These are phyloP conservation scores for Serilophus lunatus DNA, from an alignment of 2,113 vertebrate species.

Conservation along the genomic window DNA sequence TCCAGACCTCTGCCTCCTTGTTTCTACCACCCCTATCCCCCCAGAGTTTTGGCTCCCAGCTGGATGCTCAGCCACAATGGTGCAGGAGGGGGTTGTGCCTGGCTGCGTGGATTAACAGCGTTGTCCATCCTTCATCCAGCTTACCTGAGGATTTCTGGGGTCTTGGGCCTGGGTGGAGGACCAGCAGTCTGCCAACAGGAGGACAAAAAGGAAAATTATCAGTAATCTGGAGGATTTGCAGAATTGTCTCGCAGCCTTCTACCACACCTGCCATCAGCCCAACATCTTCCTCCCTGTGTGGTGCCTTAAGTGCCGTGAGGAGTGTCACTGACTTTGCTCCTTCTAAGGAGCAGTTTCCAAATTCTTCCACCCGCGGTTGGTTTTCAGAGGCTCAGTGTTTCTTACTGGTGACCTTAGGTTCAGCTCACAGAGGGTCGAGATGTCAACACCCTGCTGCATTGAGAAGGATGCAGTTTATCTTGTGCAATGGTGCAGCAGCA, in stretches of 20 bases:
- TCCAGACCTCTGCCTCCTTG: not conserved
- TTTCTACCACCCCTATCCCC: not conserved
- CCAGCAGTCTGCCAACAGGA: slow-evolving; percentile 51
- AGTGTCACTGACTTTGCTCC: not conserved
- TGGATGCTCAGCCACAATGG: accelerated
- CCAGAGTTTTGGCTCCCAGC: not conserved
- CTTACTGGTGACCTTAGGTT: not conserved
- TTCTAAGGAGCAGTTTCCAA: not conserved
- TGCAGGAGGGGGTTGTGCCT: not conserved
- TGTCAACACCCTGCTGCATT: not conserved
- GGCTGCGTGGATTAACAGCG: not conserved
- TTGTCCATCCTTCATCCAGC: not conserved
- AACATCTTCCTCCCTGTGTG: not conserved
- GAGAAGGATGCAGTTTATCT: not conserved
- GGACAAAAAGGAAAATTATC: not conserved
- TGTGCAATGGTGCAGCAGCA: accelerated
- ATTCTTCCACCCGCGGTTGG: not conserved
- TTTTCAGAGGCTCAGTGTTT: not conserved
- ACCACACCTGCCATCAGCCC: not conserved
- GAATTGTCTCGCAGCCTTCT: not conserved
- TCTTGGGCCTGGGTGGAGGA: slow-evolving; percentile 80
- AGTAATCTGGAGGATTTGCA: not conserved
- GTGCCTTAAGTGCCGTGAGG: not conserved
- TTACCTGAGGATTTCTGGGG: slow-evolving; percentile 89
- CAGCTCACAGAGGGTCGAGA: not conserved